Percentiles rank a stretch among this genome's conserved stretches.
Evolutionary conservation across 2,113 vertebrate species (phyloP).

Genomic region (Thymallus thymallus): DNA sequence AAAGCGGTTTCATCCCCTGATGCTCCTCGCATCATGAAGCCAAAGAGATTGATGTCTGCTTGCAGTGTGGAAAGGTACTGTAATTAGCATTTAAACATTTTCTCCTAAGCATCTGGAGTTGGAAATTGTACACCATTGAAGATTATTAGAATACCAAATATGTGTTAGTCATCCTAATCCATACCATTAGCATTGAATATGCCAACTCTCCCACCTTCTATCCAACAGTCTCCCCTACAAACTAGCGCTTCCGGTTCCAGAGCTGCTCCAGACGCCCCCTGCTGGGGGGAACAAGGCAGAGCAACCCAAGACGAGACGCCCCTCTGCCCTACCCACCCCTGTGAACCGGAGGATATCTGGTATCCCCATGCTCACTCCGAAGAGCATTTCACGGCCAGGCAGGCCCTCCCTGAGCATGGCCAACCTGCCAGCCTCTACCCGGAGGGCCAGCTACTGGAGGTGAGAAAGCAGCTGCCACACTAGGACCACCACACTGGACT

Average conservation of each 20-base stretch:
- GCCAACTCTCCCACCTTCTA: neutral
- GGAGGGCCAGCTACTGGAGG: constrained; percentile 59
- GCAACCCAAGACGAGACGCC: constrained; percentile 63
- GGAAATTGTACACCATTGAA: too few relatives aligned
- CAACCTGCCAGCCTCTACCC: constrained; percentile 37
- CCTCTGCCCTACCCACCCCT: constrained; percentile 80
- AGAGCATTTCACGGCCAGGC: constrained; percentile 34
- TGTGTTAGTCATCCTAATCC: too few relatives aligned
- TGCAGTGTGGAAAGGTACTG: constrained; percentile 77
- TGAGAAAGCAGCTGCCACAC: constrained; percentile 50
- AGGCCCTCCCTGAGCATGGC: neutral
- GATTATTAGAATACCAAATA: too few relatives aligned
- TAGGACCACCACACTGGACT: too few relatives aligned
- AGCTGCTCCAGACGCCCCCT: constrained; percentile 48
- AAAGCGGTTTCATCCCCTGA: constrained; percentile 59
- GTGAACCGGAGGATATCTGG: constrained; percentile 61
- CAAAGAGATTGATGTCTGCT: constrained; percentile 62
- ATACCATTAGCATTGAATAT: too few relatives aligned
- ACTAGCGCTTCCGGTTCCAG: constrained; percentile 46
- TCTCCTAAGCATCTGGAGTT: too few relatives aligned
- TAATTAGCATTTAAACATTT: neutral
- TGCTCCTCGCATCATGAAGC: constrained; percentile 49
- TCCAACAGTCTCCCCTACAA: constrained; percentile 10
- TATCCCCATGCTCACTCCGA: constrained; percentile 68
- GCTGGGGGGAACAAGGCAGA: constrained; percentile 19